Base-by-base conservation (phyloP, 2,113 vertebrate species). In the Saccopteryx leptura region DNA sequence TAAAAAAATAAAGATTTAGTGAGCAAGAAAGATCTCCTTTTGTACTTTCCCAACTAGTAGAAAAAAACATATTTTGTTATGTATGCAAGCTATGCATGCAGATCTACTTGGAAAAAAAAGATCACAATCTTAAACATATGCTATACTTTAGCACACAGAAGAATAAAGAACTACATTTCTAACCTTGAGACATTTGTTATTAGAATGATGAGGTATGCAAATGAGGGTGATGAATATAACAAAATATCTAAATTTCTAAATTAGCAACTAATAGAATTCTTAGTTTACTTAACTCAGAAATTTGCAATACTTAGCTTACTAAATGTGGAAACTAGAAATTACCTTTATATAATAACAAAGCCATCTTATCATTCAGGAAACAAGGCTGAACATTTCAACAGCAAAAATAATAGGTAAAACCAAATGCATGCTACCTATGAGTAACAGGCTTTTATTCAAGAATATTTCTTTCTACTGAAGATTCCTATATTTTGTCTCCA, bases 241-340 rank as follows among this genome's bases (percentile, higher is more conserved):
- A 61, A 90, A 94, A 76, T 61, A 10, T 66, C 21, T 93, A 50
- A 84, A 94, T 65, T 75, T 19, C n/a, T 33, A 84, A 60, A 84
- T 93, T 84, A 95, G 60, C 74, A 75, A 75, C 33, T 66, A 92
- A 88, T 87, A 80, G 46, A 88, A 81, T 78, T 96, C 19, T 13
- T 82, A 63, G 46, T 52, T 94, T 31, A 94, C 92, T 94, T 74
- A 68, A 72, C 66, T 90, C 28, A 88, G 52, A 92, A 65, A 83
- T n/a, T 81, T 93, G 15, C 15, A 91, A 58, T 60, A 56, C 82
- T 46, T 80, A 74, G 7, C 68, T 85, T 54, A 85, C 60, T 85
- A 92, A 95, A 92, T 87, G 82, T 50, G 31, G 63, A 95, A 83
- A 66, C 31, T 89, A 86, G 61, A 93, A 93, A 87, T 71, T 83